phyloP scores from a whole-genome alignment of 2,113 vertebrate species.

The Nicator chloris region DNA sequence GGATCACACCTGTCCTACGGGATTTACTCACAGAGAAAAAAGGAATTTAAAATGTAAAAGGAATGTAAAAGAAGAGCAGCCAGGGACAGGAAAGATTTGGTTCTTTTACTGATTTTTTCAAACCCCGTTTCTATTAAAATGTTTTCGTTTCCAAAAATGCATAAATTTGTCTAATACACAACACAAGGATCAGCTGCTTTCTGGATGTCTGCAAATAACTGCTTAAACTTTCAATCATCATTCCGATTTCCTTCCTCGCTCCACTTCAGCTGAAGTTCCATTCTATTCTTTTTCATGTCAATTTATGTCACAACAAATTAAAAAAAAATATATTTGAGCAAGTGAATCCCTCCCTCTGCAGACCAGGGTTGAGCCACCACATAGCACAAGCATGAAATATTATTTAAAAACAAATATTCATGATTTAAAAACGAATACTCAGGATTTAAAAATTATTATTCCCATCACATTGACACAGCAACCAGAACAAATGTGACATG shows the following conservation, averaged over 20 bases:
- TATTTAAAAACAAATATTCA: neutral
- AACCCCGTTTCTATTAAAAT: neutral
- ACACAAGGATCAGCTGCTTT: neutral
- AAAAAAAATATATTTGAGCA: neutral
- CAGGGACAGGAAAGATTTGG: neutral
- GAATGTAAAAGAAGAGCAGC: too few species aligned
- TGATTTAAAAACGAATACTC: neutral
- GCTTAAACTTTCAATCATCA: neutral
- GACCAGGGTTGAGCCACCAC: neutral
- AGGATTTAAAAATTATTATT: neutral
- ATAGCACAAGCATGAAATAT: neutral
- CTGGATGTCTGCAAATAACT: neutral
- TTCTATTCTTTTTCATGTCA: neutral
- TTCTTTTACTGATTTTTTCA: neutral
- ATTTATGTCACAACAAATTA: neutral
- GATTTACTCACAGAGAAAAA: neutral
- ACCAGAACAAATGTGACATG: neutral
- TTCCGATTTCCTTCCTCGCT: neutral
- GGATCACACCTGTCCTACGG: neutral
- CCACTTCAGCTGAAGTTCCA: neutral
- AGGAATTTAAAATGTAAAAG: too few species aligned
- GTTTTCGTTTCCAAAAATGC: neutral
- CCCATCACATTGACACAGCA: rapidly evolving
- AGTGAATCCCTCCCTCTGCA: neutral
- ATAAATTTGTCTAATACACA: neutral